Evolutionary conservation across 2,113 vertebrate species (phyloP), one percentile per base, ranked within the genome.

Genomic region (Hiodon alosoides): DNA sequence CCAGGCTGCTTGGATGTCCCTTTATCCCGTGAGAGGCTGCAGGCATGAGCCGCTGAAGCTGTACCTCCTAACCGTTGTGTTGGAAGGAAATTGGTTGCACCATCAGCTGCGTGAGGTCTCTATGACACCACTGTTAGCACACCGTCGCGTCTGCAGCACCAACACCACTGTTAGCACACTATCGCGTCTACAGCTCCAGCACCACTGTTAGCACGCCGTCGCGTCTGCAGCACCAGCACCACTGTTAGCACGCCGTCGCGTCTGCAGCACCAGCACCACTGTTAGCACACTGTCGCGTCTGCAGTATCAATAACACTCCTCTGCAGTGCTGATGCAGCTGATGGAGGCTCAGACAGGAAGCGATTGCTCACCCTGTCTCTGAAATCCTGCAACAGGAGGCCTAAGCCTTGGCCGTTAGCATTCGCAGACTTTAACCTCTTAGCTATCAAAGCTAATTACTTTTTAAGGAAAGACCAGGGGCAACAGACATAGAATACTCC

Each of bases 261-360:
- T 17, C 52, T 17, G 8, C 6, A 5, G 46, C 61, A 31, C 2
- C n/a, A 31, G n/a, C 31, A 64, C 61, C 7, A 17, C 61, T 64
- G 16, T 64, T 31, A 31, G n/a, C 53, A 13, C 17, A 57, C 4
- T 2, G 31, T 31, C 16, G 4, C 17, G 6, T 31, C 16, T 48
- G n/a, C 14, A 52, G n/a, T 69, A 10, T 62, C n/a, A 70, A 55
- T 61, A 9, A 80, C 73, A 77, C 79, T 79, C 69, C 71, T 76
- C 83, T 83, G 83, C 83, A 82, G 73, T 80, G 73, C 84, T 80
- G 82, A 77, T 76, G 86, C 79, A 79, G 80, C 79, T 77, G 71
- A 16, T 52, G 60, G 71, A 71, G 65, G 79, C 81, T 82, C 83
- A 82, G 79, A 80, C 61, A 83, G 75, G 66, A 77, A 62, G 74